Base-by-base conservation (phyloP, 2,797 vertebrate species). In the Paratrypauchen microcephalus region DNA sequence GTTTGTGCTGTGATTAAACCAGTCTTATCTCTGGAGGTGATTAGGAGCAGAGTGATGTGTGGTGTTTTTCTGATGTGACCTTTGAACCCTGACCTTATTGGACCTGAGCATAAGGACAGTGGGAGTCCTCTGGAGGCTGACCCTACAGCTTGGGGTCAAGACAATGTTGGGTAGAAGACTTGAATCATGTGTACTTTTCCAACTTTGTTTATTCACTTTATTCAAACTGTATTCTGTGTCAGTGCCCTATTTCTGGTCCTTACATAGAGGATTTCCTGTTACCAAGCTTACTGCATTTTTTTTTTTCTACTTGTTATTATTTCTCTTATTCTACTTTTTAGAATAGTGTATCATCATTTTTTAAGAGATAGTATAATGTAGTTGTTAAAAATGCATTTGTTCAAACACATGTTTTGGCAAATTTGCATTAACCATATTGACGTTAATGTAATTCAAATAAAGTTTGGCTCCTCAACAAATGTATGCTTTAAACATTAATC, bases 11-110 rank as follows among this genome's bases (percentile, higher is more conserved):
- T n/a, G 73, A 58, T 57, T 65, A 75, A 73, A 75, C 68, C n/a
- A 56, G 2, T 54, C 74, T 79, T 56, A 70, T 65, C 77, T 83
- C 79, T 86, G 78, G 66, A 84, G 70, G 63, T 73, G 68, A 69
- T 86, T 83, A 70, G 62, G 63, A 70, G n/a, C 68, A 28, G 0
- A 45, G 47, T 82, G 55, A 26, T 54, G 65, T 68, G 65, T 61
- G 72, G 66, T 65, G 61, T 72, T 68, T 68, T 71, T 81, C 70
- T 62, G 71, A 73, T 72, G 72, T 78, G 76, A 84, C 74, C 77
- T 63, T 64, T 68, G 57, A 76, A 76, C 45, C 55, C 58, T 59
- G 72, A 71, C 41, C 65, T 63, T 39, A 30, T 62, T 80, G 69
- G 82, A 81, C 70, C 67, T 75, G 63, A 74, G 65, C 64, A 65